Base-by-base conservation (phyloP, 1,140 invertebrate genomes). In the Ylistrum balloti region DNA sequence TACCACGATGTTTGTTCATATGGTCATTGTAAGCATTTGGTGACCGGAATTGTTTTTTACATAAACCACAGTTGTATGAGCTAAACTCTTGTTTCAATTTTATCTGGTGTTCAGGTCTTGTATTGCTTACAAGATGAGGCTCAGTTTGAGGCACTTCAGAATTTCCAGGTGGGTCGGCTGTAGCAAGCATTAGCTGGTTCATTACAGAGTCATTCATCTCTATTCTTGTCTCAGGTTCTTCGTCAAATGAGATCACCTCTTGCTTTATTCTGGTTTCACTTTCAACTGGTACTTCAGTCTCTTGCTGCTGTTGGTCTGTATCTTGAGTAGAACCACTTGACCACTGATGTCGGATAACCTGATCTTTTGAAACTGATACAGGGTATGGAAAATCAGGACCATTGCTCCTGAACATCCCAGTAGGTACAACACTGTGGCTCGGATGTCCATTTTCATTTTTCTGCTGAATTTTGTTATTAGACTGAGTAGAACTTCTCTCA, bases 1-100 rank as follows among this genome's bases (percentile, higher is more conserved):
- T 87, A 33, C 89, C 89, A 90, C 34, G 86, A 85, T 86, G 87
- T 22, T 87, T 90, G 28, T 56, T 33, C 45, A 45, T 90, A 34
- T 90, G 89, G 33, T 86, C 89, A 35, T 45, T 87, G 33, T 87
- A 90, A 0, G 89, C 86, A 28, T 28, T 74, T 17, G 22, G 56
- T 17, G 9, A 28, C 13, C 56, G 56, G 56, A 74, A 74, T 3
- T 74, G n/a, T 74, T 74, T 74, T 28, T 74, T 74, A 74, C 56
- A 74, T n/a, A 74, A 28, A 28, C n/a, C 11, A 28, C 56, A 74
- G 56, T n/a, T 74, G 56, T 28, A 74, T 28, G n/a, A n/a, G n/a
- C n/a, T 17, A n/a, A n/a, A n/a, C n/a, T n/a, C n/a, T n/a, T 28
- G 56, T 74, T 74, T n/a, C 2, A 28, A n/a, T 28, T 74, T 74